Percentiles rank a stretch among this genome's conserved stretches.
Conservation (phyloP, 2,113 vertebrate species). For the Ornithorhynchus anatinus region DNA sequence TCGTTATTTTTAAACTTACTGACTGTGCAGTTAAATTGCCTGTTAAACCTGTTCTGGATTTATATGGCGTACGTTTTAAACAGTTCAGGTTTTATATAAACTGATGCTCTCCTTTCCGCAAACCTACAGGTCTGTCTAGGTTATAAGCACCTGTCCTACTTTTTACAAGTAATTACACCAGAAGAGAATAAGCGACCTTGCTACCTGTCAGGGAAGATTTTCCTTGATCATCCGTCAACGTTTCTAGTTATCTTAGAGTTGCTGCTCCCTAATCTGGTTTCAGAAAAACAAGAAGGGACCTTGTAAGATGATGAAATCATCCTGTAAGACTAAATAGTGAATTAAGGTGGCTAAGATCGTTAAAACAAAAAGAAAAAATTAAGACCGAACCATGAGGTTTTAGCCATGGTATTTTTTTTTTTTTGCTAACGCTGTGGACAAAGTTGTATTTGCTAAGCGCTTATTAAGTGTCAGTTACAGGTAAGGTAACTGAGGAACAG, state of each 20-base stretch:
- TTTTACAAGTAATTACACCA: neutral
- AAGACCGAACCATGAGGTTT: too few relatives aligned
- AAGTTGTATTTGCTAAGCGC: too few relatives aligned
- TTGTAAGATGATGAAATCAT: too few relatives aligned
- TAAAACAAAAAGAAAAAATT: neutral
- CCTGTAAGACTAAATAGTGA: neutral
- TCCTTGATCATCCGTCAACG: neutral
- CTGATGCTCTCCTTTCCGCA: neutral
- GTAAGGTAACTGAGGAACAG: too few relatives aligned
- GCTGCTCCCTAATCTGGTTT: neutral
- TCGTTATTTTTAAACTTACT: neutral
- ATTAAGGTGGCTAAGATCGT: neutral
- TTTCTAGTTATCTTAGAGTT: neutral
- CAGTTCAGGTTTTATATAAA: neutral
- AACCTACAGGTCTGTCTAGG: neutral
- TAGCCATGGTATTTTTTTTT: too few relatives aligned
- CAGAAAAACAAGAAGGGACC: neutral
- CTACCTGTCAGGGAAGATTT: neutral
- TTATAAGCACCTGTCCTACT: neutral
- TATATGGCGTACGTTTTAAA: constrained; percentile 5
- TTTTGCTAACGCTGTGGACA: too few relatives aligned
- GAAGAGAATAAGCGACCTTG: neutral
- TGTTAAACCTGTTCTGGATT: constrained; percentile 2
- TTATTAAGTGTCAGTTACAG: too few relatives aligned
- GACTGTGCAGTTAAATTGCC: neutral